These are phyloP conservation scores for Rhinoraja longicauda DNA, from an alignment of 2,797 vertebrate genomes.

Conservation along the genomic window DNA sequence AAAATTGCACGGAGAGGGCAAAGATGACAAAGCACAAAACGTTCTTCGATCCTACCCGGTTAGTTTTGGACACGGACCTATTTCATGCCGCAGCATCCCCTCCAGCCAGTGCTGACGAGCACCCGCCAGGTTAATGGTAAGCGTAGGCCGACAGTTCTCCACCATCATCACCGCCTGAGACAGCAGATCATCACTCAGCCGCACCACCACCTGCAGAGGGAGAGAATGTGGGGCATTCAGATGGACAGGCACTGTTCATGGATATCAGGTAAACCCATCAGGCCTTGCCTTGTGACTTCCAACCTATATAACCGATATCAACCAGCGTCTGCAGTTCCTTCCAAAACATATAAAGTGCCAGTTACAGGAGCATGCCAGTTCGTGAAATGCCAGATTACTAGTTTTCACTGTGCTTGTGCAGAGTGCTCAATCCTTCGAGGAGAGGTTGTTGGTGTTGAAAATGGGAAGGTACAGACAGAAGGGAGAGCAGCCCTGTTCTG, in stretches of 20 bases:
- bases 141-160: constrained; percentile 84
- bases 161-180: constrained; percentile 97
- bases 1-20: background rate
- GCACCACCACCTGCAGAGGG: constrained; percentile 77
- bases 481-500: background rate
- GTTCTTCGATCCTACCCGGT: background rate
- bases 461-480: background rate
- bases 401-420: background rate
- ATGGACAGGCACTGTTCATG: background rate
- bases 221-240: background rate
- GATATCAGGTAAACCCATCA: background rate
- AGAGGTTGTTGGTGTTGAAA: background rate
- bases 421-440: background rate
- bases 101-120: constrained; percentile 94
- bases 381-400: too few relatives aligned
- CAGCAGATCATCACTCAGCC: constrained; percentile 85
- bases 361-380: too few relatives aligned
- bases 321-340: too few relatives aligned
- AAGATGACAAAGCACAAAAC: background rate
- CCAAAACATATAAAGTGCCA: too few relatives aligned
- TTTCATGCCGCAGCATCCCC: constrained; percentile 93
- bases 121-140: constrained; percentile 88
- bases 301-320: too few relatives aligned
- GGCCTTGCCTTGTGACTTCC: too few relatives aligned
- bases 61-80: constrained; percentile 59